Evolutionary conservation across 2,888 invertebrate genomes (phyloP).

Genomic region (Ametastegia equiseti): DNA sequence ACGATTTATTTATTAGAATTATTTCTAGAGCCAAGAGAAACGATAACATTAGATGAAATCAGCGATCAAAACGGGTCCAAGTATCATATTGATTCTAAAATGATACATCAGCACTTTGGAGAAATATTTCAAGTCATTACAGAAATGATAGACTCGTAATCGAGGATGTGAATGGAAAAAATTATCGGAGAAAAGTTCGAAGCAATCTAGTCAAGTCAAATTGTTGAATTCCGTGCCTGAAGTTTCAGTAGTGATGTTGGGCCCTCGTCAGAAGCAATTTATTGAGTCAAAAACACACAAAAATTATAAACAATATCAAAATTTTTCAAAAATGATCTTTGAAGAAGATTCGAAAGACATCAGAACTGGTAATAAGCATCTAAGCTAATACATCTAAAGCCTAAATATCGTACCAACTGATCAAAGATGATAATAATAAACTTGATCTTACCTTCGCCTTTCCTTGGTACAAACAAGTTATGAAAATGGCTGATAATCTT

Average conservation of each 20-base stretch:
- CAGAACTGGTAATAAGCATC: too few species aligned
- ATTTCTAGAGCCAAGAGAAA: not conserved
- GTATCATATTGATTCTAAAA: not conserved
- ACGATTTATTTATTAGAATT: not conserved
- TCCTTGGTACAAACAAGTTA: conserved; percentile 95
- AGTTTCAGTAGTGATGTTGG: too few species aligned
- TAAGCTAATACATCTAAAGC: not conserved
- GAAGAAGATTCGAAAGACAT: too few species aligned
- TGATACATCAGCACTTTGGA: not conserved
- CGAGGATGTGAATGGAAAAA: not conserved
- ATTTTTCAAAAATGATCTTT: too few species aligned
- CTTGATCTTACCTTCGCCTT: conserved; percentile 89
- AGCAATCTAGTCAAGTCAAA: too few species aligned
- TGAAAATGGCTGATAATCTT: conserved; percentile 95
- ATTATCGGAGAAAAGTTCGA: not conserved
- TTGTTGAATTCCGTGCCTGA: too few species aligned
- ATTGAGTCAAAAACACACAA: too few species aligned
- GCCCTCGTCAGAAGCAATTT: too few species aligned
- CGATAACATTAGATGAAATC: not conserved
- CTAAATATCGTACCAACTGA: conserved; percentile 27
- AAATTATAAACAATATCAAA: too few species aligned
- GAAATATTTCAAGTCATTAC: not conserved
- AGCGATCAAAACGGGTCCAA: too few species aligned
- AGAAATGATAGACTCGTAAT: too few species aligned
- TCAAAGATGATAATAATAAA: conserved; percentile 17